Base-by-base conservation (phyloP, 2,113 vertebrate genomes). In the Origma solitaria region DNA sequence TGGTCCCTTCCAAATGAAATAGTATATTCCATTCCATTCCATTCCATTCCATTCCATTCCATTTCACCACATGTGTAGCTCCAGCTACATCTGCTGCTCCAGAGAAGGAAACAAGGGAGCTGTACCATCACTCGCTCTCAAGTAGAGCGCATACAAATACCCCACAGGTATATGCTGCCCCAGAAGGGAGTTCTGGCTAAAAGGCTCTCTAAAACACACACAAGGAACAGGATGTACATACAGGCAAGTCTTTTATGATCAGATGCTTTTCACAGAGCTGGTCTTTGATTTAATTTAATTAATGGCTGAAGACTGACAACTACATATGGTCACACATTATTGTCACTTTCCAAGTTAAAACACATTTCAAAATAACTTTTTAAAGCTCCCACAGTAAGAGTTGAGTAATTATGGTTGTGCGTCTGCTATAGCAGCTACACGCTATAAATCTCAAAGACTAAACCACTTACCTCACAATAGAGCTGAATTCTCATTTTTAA, bases 261-360 rank as follows among this genome's bases (percentile, higher is more conserved):
- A 40, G 38, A 30, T 70, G 4, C 37, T 92, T 60, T 56, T 40
- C 0, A 0, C 14, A 77, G 33, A 49, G 15, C 18, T 56, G 15
- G 9, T 30, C 8, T 86, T 61, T 44, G 18, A 44, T 27, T 38
- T 57, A 31, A 45, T 45, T 45, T 45, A 45, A 12, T 40, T 77
- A 9, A 28, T 38, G 31, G 25, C 45, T 45, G 47, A 57, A 56
- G 23, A 10, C 16, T 70, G 9, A 45, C 28, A 70, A 28, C 10
- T 21, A 61, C 3, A 3, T 21, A 25, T 4, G 4, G 4, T n/a
- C 10, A 28, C 9, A 40, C 1, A 2, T 37, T 53, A 53, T 23
- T 61, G n/a, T 30, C 23, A 24, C 30, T 62, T 62, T 10, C 33
- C 24, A 80, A 37, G 20, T 11, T 50, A 64, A 71, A 80, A 47